phyloP scores from a whole-genome alignment of 1,140 invertebrate species.

The Helicoverpa zea region DNA sequence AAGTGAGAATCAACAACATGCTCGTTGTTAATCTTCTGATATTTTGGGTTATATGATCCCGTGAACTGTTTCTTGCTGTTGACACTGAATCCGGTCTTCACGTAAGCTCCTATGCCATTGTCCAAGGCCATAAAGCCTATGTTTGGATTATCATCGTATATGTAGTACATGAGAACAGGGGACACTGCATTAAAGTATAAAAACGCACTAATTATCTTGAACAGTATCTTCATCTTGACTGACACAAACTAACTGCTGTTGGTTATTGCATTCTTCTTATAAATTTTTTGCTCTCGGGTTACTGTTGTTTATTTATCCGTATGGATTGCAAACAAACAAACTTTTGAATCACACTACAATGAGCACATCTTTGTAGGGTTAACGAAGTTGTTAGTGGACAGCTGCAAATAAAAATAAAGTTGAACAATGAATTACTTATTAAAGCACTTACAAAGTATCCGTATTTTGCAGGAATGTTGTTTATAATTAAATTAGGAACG shows the following conservation, averaged over 20 bases:
- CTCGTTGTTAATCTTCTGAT: constrained; percentile 62
- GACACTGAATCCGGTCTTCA: constrained; percentile 52
- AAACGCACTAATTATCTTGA: constrained; percentile 53
- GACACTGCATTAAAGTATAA: constrained; percentile 57
- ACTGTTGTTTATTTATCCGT: constrained; percentile 56
- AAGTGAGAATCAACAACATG: constrained; percentile 65
- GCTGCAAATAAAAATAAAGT: background rate
- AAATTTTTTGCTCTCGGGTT: constrained; percentile 52
- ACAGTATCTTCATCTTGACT: constrained; percentile 60
- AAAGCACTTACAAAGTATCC: too few relatives aligned
- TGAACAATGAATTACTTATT: background rate
- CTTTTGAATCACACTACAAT: background rate
- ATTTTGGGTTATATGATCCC: constrained; percentile 53
- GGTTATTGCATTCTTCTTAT: constrained; percentile 59
- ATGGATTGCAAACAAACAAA: constrained; percentile 60
- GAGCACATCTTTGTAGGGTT: background rate
- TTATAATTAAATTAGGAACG: too few relatives aligned
- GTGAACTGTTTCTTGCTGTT: constrained; percentile 62
- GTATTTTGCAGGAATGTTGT: too few relatives aligned
- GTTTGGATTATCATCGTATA: constrained; percentile 65
- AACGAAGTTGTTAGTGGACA: background rate
- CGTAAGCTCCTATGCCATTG: constrained; percentile 47
- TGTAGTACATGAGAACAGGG: constrained; percentile 61
- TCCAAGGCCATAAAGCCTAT: constrained; percentile 55
- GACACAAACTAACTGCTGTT: constrained; percentile 50